Evolutionary conservation across 1,140 invertebrate genomes (phyloP).

Genomic region (Drosophila nikananu): DNA sequence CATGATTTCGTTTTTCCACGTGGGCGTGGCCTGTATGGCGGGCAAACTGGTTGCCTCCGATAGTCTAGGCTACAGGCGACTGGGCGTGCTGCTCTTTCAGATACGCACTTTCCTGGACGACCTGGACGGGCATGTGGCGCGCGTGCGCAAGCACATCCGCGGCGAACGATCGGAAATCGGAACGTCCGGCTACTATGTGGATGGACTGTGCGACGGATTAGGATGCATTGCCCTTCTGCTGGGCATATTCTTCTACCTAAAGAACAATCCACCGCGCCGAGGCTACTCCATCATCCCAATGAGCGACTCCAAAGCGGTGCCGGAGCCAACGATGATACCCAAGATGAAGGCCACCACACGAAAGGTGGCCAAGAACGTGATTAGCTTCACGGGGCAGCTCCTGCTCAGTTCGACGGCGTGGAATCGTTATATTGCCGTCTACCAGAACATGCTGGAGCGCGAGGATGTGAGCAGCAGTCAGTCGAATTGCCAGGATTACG

Average conservation of each 20-base stretch:
- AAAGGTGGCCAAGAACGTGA: slow-evolving; percentile 88
- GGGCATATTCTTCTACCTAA: slow-evolving; percentile 89
- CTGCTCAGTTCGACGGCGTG: slow-evolving; percentile 90
- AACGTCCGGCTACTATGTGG: slow-evolving; percentile 90
- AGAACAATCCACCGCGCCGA: slow-evolving; percentile 89
- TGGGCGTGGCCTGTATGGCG: slow-evolving; percentile 89
- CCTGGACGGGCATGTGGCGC: slow-evolving; percentile 92
- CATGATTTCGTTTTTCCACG: slow-evolving; percentile 91
- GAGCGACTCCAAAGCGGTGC: slow-evolving; percentile 85
- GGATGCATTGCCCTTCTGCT: slow-evolving; percentile 89
- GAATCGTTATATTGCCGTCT: slow-evolving; percentile 93
- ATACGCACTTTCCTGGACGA: slow-evolving; percentile 92
- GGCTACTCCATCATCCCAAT: slow-evolving; percentile 89
- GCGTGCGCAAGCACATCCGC: slow-evolving; percentile 89
- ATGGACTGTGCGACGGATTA: slow-evolving; percentile 91
- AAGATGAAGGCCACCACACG: slow-evolving; percentile 88
- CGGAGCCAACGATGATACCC: slow-evolving; percentile 87
- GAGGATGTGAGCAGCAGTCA: slow-evolving; percentile 86
- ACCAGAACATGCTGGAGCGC: slow-evolving; percentile 90
- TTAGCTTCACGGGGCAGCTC: slow-evolving; percentile 89
- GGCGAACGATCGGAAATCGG: slow-evolving; percentile 91
- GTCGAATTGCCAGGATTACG: slow-evolving; percentile 86
- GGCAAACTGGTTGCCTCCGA: slow-evolving; percentile 90
- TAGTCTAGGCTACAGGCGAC: slow-evolving; percentile 88
- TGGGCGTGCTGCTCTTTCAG: slow-evolving; percentile 91